phyloP scores from a whole-genome alignment of 2,113 vertebrate genomes.

The Misgurnus mizolepis region DNA sequence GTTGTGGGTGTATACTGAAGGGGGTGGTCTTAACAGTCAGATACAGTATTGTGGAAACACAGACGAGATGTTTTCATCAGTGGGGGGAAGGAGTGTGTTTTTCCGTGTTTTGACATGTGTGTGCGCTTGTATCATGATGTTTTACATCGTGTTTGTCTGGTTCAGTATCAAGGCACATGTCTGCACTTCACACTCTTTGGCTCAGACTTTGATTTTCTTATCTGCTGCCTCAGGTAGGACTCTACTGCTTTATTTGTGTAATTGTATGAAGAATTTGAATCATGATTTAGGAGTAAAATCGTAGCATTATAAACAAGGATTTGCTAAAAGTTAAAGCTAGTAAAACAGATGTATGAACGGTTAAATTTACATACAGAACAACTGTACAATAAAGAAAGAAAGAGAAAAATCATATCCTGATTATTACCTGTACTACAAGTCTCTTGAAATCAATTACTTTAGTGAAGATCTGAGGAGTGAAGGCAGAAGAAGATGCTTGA shows the following conservation, averaged over 20 bases:
- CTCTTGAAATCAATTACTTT: too few species aligned
- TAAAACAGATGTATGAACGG: not conserved
- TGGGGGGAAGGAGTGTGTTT: constrained; percentile 20
- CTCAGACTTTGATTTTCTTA: constrained; percentile 3
- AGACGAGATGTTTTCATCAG: constrained; percentile 35
- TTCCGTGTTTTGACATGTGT: not conserved
- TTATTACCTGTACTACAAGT: too few species aligned
- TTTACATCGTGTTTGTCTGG: constrained; percentile 14
- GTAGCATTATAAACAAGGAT: not conserved
- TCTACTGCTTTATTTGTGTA: not conserved
- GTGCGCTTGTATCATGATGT: constrained; percentile 1
- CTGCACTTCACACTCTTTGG: not conserved
- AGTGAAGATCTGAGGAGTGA: too few species aligned
- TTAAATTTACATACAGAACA: too few species aligned
- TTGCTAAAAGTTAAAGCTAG: not conserved
- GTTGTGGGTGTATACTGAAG: not conserved
- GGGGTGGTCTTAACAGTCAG: constrained; percentile 33
- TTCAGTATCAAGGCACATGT: not conserved
- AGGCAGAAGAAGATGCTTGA: too few species aligned
- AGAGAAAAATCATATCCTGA: too few species aligned
- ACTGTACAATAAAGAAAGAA: too few species aligned
- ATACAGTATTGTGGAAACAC: constrained; percentile 21
- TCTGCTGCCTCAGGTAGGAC: constrained; percentile 36
- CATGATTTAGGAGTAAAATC: not conserved
- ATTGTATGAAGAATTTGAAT: not conserved